Conservation (phyloP, 2,113 vertebrate genomes). For the Scopus umbretta region DNA sequence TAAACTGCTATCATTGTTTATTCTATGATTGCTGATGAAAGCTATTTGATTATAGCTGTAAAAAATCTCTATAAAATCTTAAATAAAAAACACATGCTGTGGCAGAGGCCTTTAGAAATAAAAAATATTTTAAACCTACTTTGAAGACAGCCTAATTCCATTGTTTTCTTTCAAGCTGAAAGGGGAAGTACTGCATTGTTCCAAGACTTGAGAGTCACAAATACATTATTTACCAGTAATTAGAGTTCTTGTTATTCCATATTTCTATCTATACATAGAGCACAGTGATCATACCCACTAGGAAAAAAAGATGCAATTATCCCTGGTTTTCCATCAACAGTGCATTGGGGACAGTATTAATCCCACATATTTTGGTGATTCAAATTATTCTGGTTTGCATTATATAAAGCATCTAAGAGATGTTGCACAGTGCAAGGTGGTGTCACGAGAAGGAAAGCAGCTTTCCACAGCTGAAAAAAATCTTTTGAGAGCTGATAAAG, state of each 20-base stretch:
- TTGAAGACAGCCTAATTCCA: slow-evolving; percentile 43
- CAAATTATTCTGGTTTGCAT: background rate
- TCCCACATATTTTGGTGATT: background rate
- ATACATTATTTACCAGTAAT: background rate
- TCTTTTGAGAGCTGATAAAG: background rate
- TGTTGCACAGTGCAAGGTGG: background rate
- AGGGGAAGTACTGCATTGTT: background rate
- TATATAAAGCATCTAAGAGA: background rate
- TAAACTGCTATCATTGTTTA: slow-evolving; percentile 52
- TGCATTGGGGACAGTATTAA: background rate
- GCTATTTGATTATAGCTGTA: slow-evolving; percentile 47
- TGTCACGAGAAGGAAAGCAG: background rate
- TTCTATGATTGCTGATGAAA: slow-evolving; percentile 56
- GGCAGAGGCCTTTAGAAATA: slow-evolving; percentile 32
- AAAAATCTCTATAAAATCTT: slow-evolving; percentile 36
- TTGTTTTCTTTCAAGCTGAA: slow-evolving; percentile 41
- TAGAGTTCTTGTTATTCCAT: background rate
- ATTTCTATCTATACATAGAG: background rate
- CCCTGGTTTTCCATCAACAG: background rate
- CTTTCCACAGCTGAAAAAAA: background rate
- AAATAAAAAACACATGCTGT: slow-evolving; percentile 55
- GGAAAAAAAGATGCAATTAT: background rate
- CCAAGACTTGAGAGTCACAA: background rate
- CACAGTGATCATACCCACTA: background rate
- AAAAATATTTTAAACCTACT: slow-evolving; percentile 45